Conservation (phyloP, 1,140 invertebrate genomes). For the Drosophila paulistorum region DNA sequence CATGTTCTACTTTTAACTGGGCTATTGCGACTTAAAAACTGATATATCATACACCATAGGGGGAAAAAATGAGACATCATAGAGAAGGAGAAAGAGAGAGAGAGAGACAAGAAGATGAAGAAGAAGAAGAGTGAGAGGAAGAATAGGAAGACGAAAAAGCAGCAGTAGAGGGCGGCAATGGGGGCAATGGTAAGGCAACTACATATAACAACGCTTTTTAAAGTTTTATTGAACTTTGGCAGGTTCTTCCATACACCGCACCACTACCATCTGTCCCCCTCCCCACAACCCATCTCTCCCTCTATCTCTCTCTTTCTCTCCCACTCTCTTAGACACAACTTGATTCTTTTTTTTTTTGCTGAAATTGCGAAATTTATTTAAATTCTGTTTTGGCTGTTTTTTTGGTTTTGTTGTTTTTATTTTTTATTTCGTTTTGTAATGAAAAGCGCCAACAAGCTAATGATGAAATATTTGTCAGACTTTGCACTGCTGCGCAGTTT, state of each 20-base stretch:
- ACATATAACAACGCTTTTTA: constrained; percentile 38
- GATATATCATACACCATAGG: constrained; percentile 46
- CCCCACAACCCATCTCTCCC: too few species aligned
- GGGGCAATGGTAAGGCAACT: constrained; percentile 27
- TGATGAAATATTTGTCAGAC: constrained; percentile 74
- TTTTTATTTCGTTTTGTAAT: constrained; percentile 56
- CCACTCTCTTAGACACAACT: constrained; percentile 3
- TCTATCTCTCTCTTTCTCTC: neutral
- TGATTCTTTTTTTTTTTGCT: constrained; percentile 36
- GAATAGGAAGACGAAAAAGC: neutral
- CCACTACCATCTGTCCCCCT: neutral
- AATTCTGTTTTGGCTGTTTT: constrained; percentile 59
- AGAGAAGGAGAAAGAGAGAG: constrained; percentile 9
- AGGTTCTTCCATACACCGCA: constrained; percentile 30
- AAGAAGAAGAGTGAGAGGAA: neutral
- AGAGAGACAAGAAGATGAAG: constrained; percentile 7
- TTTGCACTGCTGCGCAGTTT: constrained; percentile 73
- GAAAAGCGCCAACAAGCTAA: constrained; percentile 72
- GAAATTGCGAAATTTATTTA: constrained; percentile 77
- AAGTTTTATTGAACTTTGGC: constrained; percentile 77
- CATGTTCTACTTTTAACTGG: constrained; percentile 75
- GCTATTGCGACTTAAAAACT: constrained; percentile 73
- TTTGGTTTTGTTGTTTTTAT: constrained; percentile 25
- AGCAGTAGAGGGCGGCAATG: neutral
- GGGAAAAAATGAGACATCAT: constrained; percentile 27